Base-by-base conservation (phyloP, 2,888 invertebrate genomes). In the Drosophila emarginata region DNA sequence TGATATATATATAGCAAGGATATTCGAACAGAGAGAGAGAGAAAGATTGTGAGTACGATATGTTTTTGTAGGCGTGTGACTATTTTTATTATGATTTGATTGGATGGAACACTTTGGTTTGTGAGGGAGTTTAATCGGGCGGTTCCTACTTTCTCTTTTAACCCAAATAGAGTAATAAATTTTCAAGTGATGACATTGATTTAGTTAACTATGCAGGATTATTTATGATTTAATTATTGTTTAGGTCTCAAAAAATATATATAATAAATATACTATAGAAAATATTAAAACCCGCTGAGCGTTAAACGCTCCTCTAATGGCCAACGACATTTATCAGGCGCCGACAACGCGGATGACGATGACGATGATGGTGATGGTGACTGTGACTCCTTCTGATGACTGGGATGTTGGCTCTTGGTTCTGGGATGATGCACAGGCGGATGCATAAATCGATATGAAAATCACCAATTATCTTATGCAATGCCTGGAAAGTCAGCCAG, bases 361-460 rank as follows among this genome's bases (percentile, higher is more conserved):
- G 39, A 4, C 14, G n/a, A 6, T 5, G 26, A 28, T n/a, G 28
- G 28, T n/a, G n/a, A 39, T 39, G 37, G 28, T 6, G 5, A 28
- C 28, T 28, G 6, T 9, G 32, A 32, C 32, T 32, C 32, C 26
- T 14, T 11, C 26, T 15, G 11, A 51, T n/a, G 26, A 52, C n/a
- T 37, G 37, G 39, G 21, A 36, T 37, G 9, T 32, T 37, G 50
- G 14, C 50, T 37, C n/a, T 32, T 37, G 50, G 59, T 11, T 5
- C 39, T 45, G 56, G 18, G 7, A 45, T 21, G 45, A 45, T 59
- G 60, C 51, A 63, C 14, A 52, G 77, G 87, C 90, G 90, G 90
- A 90, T 90, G 90, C 90, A 90, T 90, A 90, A 90, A 90, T 90
- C 88, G 90, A 87, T 84, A 77, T 78, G 84, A 81, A 85, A 85